Conservation (phyloP, 2,888 invertebrate species). For the Nycteola revayana region DNA sequence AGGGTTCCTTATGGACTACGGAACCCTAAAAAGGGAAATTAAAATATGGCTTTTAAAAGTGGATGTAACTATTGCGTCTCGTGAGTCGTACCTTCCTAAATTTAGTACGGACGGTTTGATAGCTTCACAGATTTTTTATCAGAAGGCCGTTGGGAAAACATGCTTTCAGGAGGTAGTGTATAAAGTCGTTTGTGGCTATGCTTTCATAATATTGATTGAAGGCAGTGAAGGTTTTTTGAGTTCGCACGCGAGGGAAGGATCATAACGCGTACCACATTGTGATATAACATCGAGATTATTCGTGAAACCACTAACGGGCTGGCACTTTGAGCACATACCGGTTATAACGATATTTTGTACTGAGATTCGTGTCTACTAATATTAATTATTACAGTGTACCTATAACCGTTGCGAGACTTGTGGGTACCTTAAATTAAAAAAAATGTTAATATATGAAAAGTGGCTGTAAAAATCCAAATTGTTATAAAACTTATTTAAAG, state of each 20-base stretch:
- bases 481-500: too few species aligned
- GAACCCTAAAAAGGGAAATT: conserved; percentile 17
- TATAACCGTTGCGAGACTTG: too few species aligned
- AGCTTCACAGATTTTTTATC: conserved; percentile 55
- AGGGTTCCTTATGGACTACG: too few species aligned
- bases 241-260: conserved; percentile 68
- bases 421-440: too few species aligned
- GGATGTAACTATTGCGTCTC: conserved; percentile 35
- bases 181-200: conserved; percentile 64
- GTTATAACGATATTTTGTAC: conserved; percentile 23
- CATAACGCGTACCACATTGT: conserved; percentile 61
- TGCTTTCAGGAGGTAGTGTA: conserved; percentile 54
- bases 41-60: conserved; percentile 27
- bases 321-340: conserved; percentile 32
- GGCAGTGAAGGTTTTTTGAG: conserved; percentile 60
- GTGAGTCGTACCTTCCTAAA: conserved; percentile 41
- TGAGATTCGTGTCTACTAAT: too few species aligned
- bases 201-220: conserved; percentile 66
- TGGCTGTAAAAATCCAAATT: too few species aligned
- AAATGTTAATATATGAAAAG: too few species aligned
- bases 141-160: conserved; percentile 49
- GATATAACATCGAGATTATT: conserved; percentile 66
- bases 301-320: conserved; percentile 48
- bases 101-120: conserved; percentile 52
- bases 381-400: too few species aligned